These are phyloP conservation scores for Antigone vipio DNA, from an alignment of 2,113 vertebrate genomes.

Conservation along the genomic window DNA sequence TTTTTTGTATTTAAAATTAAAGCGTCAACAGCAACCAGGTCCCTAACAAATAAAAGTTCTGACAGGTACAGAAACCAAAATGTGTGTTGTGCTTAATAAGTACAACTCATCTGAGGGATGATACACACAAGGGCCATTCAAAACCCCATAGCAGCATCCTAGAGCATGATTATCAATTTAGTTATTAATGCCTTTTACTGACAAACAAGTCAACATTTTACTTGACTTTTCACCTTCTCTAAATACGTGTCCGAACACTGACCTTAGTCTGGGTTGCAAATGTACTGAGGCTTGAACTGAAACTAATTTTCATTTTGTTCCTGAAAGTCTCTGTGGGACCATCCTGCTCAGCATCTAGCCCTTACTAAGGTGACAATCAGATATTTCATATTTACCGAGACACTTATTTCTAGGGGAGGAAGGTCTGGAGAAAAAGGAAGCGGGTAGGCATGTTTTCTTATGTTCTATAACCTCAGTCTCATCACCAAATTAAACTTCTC, in stretches of 20 bases:
- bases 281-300: neutral
- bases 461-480: neutral
- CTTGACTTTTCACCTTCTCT: neutral
- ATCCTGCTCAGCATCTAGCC: neutral
- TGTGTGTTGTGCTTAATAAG: neutral
- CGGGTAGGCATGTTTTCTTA: neutral
- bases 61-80: neutral
- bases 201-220: neutral
- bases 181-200: neutral
- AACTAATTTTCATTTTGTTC: neutral
- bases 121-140: neutral
- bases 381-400: neutral
- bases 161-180: neutral
- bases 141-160: neutral
- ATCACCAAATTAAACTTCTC: neutral
- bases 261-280: neutral
- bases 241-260: neutral
- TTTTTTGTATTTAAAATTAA: neutral
- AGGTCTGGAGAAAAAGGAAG: neutral
- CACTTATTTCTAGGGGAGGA: neutral
- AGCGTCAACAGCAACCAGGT: neutral
- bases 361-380: neutral
- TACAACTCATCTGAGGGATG: neutral
- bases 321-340: neutral
- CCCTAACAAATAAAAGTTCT: neutral